phyloP scores from a whole-genome alignment of 2,113 vertebrate genomes.

The Syngnathus floridae region DNA sequence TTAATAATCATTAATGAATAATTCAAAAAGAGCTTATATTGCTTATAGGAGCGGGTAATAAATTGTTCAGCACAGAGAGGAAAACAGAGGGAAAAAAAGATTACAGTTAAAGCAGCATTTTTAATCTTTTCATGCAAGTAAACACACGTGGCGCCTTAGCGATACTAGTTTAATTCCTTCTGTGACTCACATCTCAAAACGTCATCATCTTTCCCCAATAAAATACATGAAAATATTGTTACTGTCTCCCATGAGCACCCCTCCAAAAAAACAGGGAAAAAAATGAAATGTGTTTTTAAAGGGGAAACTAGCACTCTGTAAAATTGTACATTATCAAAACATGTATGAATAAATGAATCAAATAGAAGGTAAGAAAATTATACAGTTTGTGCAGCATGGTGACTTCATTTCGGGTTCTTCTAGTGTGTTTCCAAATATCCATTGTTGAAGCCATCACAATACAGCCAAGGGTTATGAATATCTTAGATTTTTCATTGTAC shows the following conservation, averaged over 20 bases:
- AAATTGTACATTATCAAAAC: neutral
- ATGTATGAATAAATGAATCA: neutral
- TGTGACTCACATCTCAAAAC: neutral
- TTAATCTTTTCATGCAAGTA: neutral
- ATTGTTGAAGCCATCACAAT: neutral
- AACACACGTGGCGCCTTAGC: neutral
- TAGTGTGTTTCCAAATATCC: neutral
- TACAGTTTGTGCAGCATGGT: neutral
- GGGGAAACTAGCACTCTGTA: neutral
- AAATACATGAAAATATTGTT: neutral
- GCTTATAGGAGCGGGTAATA: neutral
- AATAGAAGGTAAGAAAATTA: neutral
- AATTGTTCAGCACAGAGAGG: neutral
- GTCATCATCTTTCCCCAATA: neutral
- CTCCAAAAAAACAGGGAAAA: neutral
- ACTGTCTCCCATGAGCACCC: neutral
- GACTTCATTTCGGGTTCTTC: neutral
- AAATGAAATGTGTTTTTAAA: neutral
- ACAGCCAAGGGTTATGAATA: too few species aligned
- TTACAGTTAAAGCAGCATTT: neutral
- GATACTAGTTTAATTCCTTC: neutral
- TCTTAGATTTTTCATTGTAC: too few species aligned
- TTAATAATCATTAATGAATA: neutral
- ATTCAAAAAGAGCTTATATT: neutral
- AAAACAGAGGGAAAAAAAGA: neutral